Base-by-base conservation (phyloP, 2,113 vertebrate species). In the Myocastor coypus region DNA sequence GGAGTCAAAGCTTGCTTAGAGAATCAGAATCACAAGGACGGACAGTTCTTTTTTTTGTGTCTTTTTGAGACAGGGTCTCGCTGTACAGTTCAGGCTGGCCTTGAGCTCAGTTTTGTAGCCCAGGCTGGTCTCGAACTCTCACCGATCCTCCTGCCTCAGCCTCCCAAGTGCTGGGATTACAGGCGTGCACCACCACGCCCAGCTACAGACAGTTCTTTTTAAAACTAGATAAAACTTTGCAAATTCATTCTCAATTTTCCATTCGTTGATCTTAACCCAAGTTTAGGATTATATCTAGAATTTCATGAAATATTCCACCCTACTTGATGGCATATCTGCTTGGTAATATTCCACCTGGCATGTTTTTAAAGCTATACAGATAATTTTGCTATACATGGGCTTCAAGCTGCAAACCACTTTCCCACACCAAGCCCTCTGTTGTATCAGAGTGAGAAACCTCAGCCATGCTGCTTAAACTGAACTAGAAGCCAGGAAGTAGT, bases 31-130 rank as follows among this genome's bases (percentile, higher is more conserved):
- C 57, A 40, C 6, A 63, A 19, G n/a, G 26, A 85, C 90, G 42
- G 63, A 55, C 32, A 85, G n/a, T 66, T 92, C 57, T 75, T 90
- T 78, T 73, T 42, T n/a, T n/a, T n/a, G n/a, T n/a, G n/a, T n/a
- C n/a, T n/a, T n/a, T n/a, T n/a, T n/a, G n/a, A n/a, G n/a, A n/a
- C n/a, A n/a, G n/a, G n/a, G n/a, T n/a, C n/a, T n/a, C n/a, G n/a
- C n/a, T n/a, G n/a, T n/a, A n/a, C n/a, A n/a, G n/a, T n/a, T n/a
- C n/a, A n/a, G n/a, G n/a, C n/a, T n/a, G n/a, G n/a, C n/a, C n/a
- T n/a, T n/a, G n/a, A n/a, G n/a, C n/a, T n/a, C n/a, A n/a, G n/a
- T n/a, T n/a, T n/a, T n/a, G n/a, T n/a, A n/a, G n/a, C n/a, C n/a
- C n/a, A n/a, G n/a, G n/a, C n/a, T n/a, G n/a, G n/a, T n/a, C n/a